phyloP scores from a whole-genome alignment of 2,888 invertebrate species.

The Tinea semifulvella region DNA sequence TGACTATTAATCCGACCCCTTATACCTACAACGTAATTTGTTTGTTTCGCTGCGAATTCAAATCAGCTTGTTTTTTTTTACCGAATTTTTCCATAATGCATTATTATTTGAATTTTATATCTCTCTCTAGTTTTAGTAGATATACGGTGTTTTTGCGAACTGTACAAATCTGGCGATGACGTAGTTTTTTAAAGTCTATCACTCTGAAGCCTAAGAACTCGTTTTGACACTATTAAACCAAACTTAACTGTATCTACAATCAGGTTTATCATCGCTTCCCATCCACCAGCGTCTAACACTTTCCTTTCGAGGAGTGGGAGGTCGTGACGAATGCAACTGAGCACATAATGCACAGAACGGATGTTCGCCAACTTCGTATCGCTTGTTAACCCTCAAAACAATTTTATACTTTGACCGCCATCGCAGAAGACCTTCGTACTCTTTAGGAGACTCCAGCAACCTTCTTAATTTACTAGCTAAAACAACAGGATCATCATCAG shows the following conservation, averaged over 20 bases:
- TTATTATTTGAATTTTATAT: too few species aligned
- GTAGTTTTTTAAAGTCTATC: not conserved
- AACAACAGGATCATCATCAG: slow-evolving; percentile 62
- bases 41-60: too few species aligned
- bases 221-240: too few species aligned
- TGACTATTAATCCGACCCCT: too few species aligned
- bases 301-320: not conserved
- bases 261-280: not conserved
- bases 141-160: too few species aligned
- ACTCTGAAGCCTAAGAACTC: not conserved
- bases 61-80: too few species aligned
- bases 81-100: too few species aligned
- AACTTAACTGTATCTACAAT: too few species aligned
- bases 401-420: slow-evolving; percentile 69
- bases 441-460: slow-evolving; percentile 54
- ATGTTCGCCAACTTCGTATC: slow-evolving; percentile 39
- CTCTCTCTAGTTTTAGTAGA: too few species aligned
- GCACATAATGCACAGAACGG: slow-evolving; percentile 68
- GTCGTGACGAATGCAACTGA: slow-evolving; percentile 36
- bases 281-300: not conserved
- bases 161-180: too few species aligned
- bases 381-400: slow-evolving; percentile 19
- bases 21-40: too few species aligned
- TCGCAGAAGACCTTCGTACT: slow-evolving; percentile 71
- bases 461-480: slow-evolving; percentile 65